Evolutionary conservation across 2,888 invertebrate species (phyloP).

Genomic region (Drosophila lacicola): DNA sequence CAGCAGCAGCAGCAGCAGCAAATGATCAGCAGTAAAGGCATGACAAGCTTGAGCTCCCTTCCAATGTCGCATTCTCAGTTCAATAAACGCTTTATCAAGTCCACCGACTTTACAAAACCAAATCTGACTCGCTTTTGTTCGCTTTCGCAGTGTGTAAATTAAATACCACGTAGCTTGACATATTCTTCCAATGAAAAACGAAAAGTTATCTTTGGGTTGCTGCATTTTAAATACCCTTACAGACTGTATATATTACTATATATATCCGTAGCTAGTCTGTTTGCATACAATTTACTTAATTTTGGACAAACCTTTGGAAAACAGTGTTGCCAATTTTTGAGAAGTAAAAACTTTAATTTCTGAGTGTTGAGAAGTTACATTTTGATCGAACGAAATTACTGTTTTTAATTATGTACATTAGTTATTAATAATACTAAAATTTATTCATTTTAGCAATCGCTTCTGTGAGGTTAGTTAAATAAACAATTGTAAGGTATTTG

Average conservation of each 20-base stretch:
- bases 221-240: not conserved
- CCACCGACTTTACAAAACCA: conserved; percentile 24
- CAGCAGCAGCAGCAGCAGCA: conserved; percentile 5
- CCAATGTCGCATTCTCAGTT: conserved; percentile 36
- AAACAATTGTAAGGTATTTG: no score
- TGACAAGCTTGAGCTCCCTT: conserved; percentile 7
- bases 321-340: no score
- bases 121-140: conserved; percentile 33
- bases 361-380: no score
- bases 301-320: no score
- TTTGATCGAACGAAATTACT: no score
- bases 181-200: conserved; percentile 17
- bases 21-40: conserved; percentile 1
- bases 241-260: not conserved
- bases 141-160: conserved; percentile 27
- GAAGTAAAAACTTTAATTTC: no score
- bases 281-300: no score
- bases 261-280: no score
- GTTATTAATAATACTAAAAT: no score
- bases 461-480: no score
- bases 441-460: no score
- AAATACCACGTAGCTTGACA: conserved; percentile 12
- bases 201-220: not conserved
- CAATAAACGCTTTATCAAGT: conserved; percentile 60
- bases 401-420: no score